Base-by-base conservation (phyloP, 92 coral and sea anemone species). In the Porites evermanni region DNA sequence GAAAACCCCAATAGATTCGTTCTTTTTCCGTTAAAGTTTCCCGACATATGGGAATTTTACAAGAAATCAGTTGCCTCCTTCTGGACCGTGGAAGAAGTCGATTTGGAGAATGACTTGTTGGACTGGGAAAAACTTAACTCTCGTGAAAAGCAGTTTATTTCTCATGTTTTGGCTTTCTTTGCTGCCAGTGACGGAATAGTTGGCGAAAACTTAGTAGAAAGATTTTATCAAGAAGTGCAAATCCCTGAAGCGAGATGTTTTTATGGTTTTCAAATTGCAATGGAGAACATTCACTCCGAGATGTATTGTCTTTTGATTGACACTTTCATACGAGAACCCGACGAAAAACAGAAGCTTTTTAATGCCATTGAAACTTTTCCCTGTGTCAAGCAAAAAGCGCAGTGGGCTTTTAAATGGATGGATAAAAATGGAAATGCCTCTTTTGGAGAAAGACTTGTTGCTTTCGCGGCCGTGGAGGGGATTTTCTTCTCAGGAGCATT, bases 191-290 rank as follows among this genome's bases (percentile, higher is more conserved):
- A 93, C 74, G 96, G 96, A 32, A 93, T 93, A 20, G 94, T 93
- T 6, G 92, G 93, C 2, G 96, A 93, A 64, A 93, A 93, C 74
- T 91, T 93, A 53, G 94, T 91, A 12, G 96, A 93, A 77, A 82
- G 92, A 8, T 93, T 93, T 68, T 90, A 88, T 53, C 93, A 77
- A 72, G 96, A 93, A 79, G 88, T 93, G 16, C 96, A 93, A 85
- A 79, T 93, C 18, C 96, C 94, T 16, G 96, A 93, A 65, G 96
- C 96, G 4, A 88, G 94, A 70, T 93, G 96, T 70, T 93, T 93
- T 74, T 93, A 93, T 86, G 96, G 96, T 5, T 93, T 93, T 81
- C 96, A 93, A 74, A 92, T 93, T n/a, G 94, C 96, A n/a, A 93
- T 93, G 92, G 96, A 93, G 52, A 93, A 93, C 67, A 89, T 93